Percentiles rank a stretch among this genome's conserved stretches.
phyloP scores from a whole-genome alignment of 2,888 invertebrate genomes.

The Achlya flavicornis region DNA sequence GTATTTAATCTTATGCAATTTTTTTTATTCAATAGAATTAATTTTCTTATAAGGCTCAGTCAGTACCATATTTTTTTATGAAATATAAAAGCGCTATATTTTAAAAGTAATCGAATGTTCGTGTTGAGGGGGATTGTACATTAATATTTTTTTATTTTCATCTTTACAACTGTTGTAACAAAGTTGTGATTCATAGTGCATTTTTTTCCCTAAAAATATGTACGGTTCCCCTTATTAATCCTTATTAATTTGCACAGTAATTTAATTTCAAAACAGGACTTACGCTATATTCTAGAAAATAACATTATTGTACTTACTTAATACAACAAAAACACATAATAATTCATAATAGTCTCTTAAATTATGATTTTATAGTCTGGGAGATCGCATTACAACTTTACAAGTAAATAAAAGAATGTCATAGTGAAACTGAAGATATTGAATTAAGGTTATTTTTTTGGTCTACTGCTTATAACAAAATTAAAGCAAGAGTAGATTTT shows the following conservation, averaged over 20 bases:
- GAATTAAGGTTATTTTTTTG: not conserved
- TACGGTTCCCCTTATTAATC: constrained; percentile 52
- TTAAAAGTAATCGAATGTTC: constrained; percentile 3
- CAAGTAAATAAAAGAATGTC: not conserved
- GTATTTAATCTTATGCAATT: not conserved
- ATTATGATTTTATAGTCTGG: not conserved
- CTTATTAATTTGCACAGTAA: constrained; percentile 63
- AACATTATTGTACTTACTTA: no score
- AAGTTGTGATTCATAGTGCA: not conserved
- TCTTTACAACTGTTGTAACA: not conserved
- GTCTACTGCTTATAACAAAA: not conserved
- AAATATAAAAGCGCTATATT: no score
- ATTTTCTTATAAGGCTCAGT: constrained; percentile 11
- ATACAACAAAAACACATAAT: no score
- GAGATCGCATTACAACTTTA: not conserved
- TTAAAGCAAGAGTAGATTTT: not conserved
- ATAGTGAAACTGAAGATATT: no score
- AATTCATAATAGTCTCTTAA: no score
- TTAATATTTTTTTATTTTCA: not conserved
- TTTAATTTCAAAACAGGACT: constrained; percentile 38
- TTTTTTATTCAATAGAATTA: not conserved
- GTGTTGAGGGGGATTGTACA: constrained; percentile 11
- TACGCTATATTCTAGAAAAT: constrained; percentile 22
- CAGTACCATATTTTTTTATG: no score
- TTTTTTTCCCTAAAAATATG: constrained; percentile 18